Base-by-base conservation (phyloP, 2,113 vertebrate genomes). In the Cochlearius cochlearius region DNA sequence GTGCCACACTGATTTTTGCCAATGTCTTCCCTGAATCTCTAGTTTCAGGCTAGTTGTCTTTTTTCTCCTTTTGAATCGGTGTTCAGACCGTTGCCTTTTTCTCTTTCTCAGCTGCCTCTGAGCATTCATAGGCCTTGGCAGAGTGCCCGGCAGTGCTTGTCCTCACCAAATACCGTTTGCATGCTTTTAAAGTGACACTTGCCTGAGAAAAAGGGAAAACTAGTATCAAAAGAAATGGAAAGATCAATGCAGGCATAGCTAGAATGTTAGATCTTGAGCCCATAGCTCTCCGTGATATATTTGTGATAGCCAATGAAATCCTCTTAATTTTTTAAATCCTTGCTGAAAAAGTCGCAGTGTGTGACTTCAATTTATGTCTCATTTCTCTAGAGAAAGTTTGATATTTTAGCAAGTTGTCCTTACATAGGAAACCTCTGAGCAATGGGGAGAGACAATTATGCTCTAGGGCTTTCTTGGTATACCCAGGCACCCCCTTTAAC, bases 251-350 rank as follows among this genome's bases (percentile, higher is more conserved):
- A 82, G 55, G 29, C 60, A 27, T 52, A 86, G 80, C 58, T 79
- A 52, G 60, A 85, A 64, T 45, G 41, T 80, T 60, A 81, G 55
- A 60, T 12, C 75, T 75, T 45, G 64, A 91, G 34, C 69, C 69
- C 38, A 11, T 68, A 92, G 34, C 11, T 75, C 34, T 91, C 89
- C 22, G 36, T 78, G 77, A 78, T 72, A 19, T 53, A 89, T 91
- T 69, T 84, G n/a, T 75, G 77, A 72, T 72, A 86, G 17, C 16
- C 2, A 1, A 58, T 81, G 15, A 91, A 89, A 82, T 89, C 15
- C 34, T 71, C 58, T 78, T 95, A 91, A 78, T 81, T 94, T 96
- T 88, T 97, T 38, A 27, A 68, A 56, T 49, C 39, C 27, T 86
- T 81, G 36, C 60, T 64, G 53, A 34, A 93, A 60, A 92, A 71